These are phyloP conservation scores for Chlorops oryzae DNA, from an alignment of 1,140 invertebrate species.

Conservation along the genomic window DNA sequence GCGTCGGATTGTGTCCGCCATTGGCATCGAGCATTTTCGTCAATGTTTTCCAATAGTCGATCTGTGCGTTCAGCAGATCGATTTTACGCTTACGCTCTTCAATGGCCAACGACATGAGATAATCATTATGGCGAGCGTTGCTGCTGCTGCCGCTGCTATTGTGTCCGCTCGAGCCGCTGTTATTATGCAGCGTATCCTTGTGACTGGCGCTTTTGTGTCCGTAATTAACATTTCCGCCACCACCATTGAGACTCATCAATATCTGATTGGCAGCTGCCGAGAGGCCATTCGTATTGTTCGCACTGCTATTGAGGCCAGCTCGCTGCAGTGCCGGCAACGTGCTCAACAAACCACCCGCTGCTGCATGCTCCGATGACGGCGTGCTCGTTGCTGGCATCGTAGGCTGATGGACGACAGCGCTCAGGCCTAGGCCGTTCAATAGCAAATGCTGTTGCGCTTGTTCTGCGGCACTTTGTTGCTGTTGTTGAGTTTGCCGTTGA, in stretches of 20 bases:
- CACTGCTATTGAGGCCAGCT: constrained; percentile 18
- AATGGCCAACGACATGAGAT: constrained; percentile 32
- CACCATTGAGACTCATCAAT: constrained; percentile 23
- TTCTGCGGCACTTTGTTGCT: constrained; percentile 29
- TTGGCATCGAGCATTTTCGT: constrained; percentile 40
- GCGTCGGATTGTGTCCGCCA: constrained; percentile 30
- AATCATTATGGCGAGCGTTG: constrained; percentile 29
- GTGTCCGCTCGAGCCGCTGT: constrained; percentile 12
- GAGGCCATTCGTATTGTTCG: constrained; percentile 1
- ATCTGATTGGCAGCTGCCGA: constrained; percentile 22
- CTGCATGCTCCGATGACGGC: constrained; percentile 1
- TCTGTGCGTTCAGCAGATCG: constrained; percentile 41
- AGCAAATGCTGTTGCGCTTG: constrained; percentile 35
- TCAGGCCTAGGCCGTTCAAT: constrained; percentile 32
- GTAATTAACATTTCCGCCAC: constrained; percentile 30
- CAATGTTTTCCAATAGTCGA: constrained; percentile 43
- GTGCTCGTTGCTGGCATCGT: constrained; percentile 12
- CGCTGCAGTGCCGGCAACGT: constrained; percentile 30
- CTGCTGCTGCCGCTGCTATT: constrained; percentile 9
- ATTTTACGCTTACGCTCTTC: constrained; percentile 41
- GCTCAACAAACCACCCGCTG: constrained; percentile 20
- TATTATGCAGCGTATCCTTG: too few relatives aligned
- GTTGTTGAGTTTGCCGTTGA: not conserved
- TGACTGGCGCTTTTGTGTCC: constrained; percentile 23
- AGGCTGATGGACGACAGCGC: constrained; percentile 32